Evolutionary conservation across 2,888 invertebrate species (phyloP), one percentile per base, ranked within the genome.

Genomic region (Zaprionus bogoriensis): DNA sequence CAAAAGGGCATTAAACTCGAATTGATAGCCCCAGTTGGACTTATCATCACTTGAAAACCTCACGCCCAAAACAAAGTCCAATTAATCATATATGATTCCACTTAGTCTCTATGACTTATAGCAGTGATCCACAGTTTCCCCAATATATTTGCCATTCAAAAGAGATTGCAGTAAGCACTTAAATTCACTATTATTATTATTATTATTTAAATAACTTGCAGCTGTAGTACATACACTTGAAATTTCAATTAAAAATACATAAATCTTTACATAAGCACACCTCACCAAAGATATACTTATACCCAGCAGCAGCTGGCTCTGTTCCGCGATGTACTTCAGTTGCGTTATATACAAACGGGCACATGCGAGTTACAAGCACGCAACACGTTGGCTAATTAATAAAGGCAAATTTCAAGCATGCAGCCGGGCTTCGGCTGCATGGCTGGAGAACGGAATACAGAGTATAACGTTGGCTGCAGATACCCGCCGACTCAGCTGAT

Each of bases 401-500:
- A 88, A 62, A 87, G 64, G 50, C 82, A 87, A 63, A 88, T 67
- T 48, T 75, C 71, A 63, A 89, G 75, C 70, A 79, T 76, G 60
- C 71, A 87, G 46, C 75, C 75, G 36, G 71, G 79, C 57, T 77
- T 79, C 1, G 78, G 60, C 4, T 65, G 62, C 39, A 73, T 59
- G 5, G 71, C 52, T 55, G 80, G 67, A 55, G 74, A 74, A 50
- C 77, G 81, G 38, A 84, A 65, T 52, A 64, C 59, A 38, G 53
- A 69, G 20, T 58, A 63, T 36, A 73, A 57, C 25, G 59, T 52
- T 48, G 75, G 76, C 63, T 76, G 80, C 61, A 84, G 52, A 48
- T 65, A 76, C 44, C 63, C 53, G 25, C 44, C 79, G 73, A 88
- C 88, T 91, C 90, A 91, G 86, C 91, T 91, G 23, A 91, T 82